Base-by-base conservation (phyloP, 2,888 invertebrate genomes). In the Eupsilia transversa region DNA sequence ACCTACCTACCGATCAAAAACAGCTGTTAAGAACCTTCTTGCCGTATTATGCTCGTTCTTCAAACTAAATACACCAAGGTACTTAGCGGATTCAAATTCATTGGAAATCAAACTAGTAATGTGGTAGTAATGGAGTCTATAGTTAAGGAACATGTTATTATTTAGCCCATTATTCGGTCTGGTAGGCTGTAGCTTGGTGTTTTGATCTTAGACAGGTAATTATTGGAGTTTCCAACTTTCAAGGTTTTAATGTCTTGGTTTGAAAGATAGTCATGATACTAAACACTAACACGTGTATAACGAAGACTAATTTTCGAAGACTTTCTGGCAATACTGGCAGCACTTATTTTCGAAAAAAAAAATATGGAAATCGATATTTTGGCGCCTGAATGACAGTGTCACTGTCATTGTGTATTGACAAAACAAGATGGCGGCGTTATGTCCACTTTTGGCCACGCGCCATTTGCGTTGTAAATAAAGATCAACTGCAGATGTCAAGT, bases 161-260 rank as follows among this genome's bases (percentile, higher is more conserved):
- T 38, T 30, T 2, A 27, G 33, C 77, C 77, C 27, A 79, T 79
- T 79, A 82, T 77, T 70, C 77, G 82, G 77, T 82, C 79, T 70
- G 60, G 35, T 77, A 77, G 82, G 27, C 78, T 65, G 82, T 27
- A 64, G 70, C 82, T 63, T 43, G n/a, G 20, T 77, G 30, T 54
- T 63, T 54, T 41, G 68, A 77, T 54, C 27, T 66, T 3, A 66
- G 61, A 76, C 38, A 14, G n/a, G 35, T 46, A 30, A 60, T 59
- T 75, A 54, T 23, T n/a, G 12, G 43, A n/a, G 27, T 65, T 65
- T 81, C 23, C n/a, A 65, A 81, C 76, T 81, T 75, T 60, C 76
- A 81, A 81, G 65, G 75, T 54, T 80, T 63, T 30, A 52, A 38
- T 77, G 63, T 64, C 35, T 52, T 64, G 3, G 35, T 41, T 60